Conservation (phyloP, 2,113 vertebrate species). For the Bos javanicus region DNA sequence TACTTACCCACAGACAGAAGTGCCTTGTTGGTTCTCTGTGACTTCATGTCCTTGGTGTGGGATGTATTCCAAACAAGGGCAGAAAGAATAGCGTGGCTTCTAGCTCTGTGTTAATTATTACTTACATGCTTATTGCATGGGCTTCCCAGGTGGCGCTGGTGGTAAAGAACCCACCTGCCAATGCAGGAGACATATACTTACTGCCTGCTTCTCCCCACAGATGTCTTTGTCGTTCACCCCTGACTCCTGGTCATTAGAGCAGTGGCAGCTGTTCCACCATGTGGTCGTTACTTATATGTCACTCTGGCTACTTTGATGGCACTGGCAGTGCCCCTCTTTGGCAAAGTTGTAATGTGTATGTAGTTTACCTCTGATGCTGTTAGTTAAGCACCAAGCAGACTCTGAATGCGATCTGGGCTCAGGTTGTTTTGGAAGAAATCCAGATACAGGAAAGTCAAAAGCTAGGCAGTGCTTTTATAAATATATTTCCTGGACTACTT, state of each 20-base stretch:
- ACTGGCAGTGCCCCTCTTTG: neutral
- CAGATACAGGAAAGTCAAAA: neutral
- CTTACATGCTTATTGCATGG: constrained; percentile 14
- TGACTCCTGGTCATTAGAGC: neutral
- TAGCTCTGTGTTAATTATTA: neutral
- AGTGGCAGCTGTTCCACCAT: neutral
- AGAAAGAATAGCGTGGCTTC: neutral
- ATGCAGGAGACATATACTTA: neutral
- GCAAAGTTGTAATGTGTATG: neutral
- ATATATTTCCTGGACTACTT: neutral
- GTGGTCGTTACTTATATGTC: neutral
- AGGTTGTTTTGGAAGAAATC: neutral
- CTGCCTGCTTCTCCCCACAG: neutral
- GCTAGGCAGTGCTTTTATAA: neutral
- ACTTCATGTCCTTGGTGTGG: neutral
- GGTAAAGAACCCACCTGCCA: neutral
- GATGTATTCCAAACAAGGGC: neutral
- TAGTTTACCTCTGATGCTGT: neutral
- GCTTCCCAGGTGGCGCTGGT: neutral
- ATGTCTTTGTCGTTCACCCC: neutral
- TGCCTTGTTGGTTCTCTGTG: constrained; percentile 28
- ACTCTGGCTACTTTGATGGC: neutral
- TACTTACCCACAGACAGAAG: neutral
- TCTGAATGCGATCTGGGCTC: neutral
- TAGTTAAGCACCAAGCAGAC: neutral